These are phyloP conservation scores for Elysia crispata DNA, from an alignment of 2,888 invertebrate species.

Conservation along the genomic window DNA sequence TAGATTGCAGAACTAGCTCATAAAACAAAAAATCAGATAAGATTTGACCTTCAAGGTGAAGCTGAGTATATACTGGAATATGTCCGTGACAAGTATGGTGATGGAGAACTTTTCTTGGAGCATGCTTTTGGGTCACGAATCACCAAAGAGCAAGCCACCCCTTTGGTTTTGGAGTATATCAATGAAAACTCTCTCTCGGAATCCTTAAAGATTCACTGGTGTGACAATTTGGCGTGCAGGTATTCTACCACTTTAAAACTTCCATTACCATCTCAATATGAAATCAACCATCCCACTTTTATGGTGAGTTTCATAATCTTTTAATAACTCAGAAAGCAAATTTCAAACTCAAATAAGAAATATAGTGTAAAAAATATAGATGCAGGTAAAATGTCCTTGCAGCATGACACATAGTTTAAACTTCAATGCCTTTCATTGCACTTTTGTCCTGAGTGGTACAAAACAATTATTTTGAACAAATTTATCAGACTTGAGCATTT, in stretches of 20 bases:
- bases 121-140: slow-evolving; percentile 68
- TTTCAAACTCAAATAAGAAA: too few species aligned
- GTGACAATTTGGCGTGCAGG: slow-evolving; percentile 73
- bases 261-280: neutral
- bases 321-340: too few species aligned
- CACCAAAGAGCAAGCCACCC: slow-evolving; percentile 66
- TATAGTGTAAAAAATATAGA: too few species aligned
- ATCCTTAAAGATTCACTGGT: slow-evolving; percentile 73
- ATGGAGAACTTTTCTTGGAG: slow-evolving; percentile 67
- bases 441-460: too few species aligned
- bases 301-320: too few species aligned
- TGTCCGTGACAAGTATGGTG: slow-evolving; percentile 69
- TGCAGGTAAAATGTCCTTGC: too few species aligned
- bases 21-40: slow-evolving; percentile 67
- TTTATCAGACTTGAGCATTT: too few species aligned
- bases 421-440: too few species aligned
- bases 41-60: slow-evolving; percentile 70
- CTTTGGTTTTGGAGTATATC: slow-evolving; percentile 71
- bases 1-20: slow-evolving; percentile 61
- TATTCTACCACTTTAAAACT: slow-evolving; percentile 51
- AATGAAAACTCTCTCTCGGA: slow-evolving; percentile 69
- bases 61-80: slow-evolving; percentile 69
- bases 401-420: too few species aligned
- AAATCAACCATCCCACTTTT: too few species aligned
- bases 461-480: too few species aligned